Conservation (phyloP, 2,797 vertebrate species). For the Fringilla coelebs region DNA sequence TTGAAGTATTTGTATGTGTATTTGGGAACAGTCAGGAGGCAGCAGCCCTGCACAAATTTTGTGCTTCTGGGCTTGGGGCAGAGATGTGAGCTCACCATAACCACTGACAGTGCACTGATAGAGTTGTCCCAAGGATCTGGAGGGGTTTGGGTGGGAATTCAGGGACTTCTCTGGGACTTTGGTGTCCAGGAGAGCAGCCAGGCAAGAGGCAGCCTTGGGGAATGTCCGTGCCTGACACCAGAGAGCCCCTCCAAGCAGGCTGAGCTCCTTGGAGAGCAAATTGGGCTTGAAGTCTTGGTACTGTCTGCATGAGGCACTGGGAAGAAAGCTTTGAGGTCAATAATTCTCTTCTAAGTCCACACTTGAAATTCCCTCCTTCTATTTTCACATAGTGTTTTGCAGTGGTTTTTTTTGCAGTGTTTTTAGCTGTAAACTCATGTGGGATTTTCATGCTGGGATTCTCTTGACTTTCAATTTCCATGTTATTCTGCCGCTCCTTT, state of each 20-base stretch:
- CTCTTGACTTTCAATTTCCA: not conserved
- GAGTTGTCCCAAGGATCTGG: not conserved
- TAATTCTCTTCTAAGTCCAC: not conserved
- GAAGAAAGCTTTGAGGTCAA: not conserved
- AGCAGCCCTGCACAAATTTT: not conserved
- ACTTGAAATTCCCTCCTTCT: not conserved
- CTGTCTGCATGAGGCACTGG: not conserved
- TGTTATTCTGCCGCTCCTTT: not conserved
- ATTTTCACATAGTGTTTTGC: not conserved
- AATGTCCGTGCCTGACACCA: not conserved
- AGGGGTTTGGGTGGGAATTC: not conserved
- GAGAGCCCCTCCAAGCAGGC: not conserved
- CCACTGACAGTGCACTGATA: not conserved
- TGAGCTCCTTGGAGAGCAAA: not conserved
- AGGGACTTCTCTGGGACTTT: not conserved
- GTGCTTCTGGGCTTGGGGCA: not conserved
- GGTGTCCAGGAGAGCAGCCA: not conserved
- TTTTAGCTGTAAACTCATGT: not conserved
- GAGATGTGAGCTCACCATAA: accelerated
- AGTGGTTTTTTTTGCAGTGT: not conserved
- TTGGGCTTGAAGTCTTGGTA: not conserved
- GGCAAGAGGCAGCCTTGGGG: not conserved
- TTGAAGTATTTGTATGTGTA: not conserved
- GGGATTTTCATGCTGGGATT: not conserved
- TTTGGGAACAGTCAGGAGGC: not conserved